These are phyloP conservation scores for Dyspetes luteomarginatus DNA, from an alignment of 2,888 invertebrate species.

Conservation along the genomic window DNA sequence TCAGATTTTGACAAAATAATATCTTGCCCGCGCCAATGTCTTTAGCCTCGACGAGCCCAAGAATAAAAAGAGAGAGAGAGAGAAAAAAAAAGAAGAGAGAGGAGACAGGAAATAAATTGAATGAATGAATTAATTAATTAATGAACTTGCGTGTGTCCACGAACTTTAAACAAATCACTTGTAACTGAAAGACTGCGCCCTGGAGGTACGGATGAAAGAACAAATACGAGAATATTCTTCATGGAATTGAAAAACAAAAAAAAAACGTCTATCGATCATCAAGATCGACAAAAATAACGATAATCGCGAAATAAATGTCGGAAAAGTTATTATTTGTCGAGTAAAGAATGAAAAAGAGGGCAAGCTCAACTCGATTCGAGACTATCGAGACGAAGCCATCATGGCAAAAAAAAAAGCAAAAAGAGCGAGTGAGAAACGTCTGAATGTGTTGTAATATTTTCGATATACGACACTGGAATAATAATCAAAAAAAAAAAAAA, in stretches of 20 bases:
- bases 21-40: neutral
- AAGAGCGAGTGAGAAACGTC: conserved; percentile 10
- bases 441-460: conserved; percentile 9
- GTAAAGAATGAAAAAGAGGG: neutral
- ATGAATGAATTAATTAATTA: conserved; percentile 24
- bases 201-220: neutral
- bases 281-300: conserved; percentile 4
- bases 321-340: neutral
- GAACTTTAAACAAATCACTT: conserved; percentile 7
- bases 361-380: neutral
- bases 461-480: conserved; percentile 25
- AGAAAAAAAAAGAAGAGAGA: neutral
- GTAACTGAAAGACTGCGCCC: conserved; percentile 28
- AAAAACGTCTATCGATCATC: neutral
- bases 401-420: neutral
- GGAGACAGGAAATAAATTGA: conserved; percentile 1
- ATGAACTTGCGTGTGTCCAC: neutral
- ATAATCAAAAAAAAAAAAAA: conserved; percentile 59
- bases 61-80: conserved; percentile 25
- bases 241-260: conserved; percentile 18
- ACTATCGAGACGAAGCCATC: neutral
- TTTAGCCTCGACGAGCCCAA: conserved; percentile 16
- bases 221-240: conserved; percentile 15
- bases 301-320: conserved; percentile 10
- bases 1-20: conserved; percentile 5